Percentiles rank a stretch among this genome's conserved stretches.
Conservation (phyloP, 2,113 vertebrate species). For the Rhabdomys dilectus region DNA sequence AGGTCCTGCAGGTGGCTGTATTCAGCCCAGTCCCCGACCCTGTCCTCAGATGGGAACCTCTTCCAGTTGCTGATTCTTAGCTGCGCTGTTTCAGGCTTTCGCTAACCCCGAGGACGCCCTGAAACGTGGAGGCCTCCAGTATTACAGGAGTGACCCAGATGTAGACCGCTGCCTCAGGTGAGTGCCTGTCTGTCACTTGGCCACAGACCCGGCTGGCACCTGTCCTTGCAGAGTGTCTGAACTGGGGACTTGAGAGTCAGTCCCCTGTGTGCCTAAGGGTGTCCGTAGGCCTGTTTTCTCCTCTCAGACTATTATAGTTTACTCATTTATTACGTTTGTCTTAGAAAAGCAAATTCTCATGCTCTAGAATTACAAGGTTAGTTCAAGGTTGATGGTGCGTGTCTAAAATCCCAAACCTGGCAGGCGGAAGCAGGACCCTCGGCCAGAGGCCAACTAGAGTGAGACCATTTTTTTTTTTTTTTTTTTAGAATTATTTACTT, state of each 20-base stretch:
- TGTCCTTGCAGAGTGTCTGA: neutral
- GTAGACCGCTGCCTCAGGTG: conserved; percentile 95
- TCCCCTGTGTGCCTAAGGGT: neutral
- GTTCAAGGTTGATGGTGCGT: neutral
- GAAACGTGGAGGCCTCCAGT: conserved; percentile 93
- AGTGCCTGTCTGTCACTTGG: conserved; percentile 31
- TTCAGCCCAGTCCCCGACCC: too few relatives aligned
- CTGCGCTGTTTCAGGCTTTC: conserved; percentile 90
- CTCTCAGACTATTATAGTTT: neutral
- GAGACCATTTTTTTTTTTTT: neutral
- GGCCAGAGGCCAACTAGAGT: neutral
- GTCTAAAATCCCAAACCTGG: neutral
- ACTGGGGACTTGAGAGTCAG: neutral
- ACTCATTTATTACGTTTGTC: neutral
- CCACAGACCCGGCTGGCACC: neutral
- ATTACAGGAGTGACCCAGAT: conserved; percentile 88
- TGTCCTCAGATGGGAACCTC: neutral
- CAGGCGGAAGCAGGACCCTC: neutral
- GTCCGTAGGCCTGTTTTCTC: neutral
- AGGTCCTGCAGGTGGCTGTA: fast-evolving
- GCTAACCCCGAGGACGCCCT: conserved; percentile 95
- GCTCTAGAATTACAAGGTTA: neutral
- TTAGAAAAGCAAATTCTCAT: neutral
- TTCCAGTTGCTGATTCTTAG: neutral
- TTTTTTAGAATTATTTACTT: too few relatives aligned